phyloP scores from a whole-genome alignment of 2,888 invertebrate species.

The Clusia tigrina region DNA sequence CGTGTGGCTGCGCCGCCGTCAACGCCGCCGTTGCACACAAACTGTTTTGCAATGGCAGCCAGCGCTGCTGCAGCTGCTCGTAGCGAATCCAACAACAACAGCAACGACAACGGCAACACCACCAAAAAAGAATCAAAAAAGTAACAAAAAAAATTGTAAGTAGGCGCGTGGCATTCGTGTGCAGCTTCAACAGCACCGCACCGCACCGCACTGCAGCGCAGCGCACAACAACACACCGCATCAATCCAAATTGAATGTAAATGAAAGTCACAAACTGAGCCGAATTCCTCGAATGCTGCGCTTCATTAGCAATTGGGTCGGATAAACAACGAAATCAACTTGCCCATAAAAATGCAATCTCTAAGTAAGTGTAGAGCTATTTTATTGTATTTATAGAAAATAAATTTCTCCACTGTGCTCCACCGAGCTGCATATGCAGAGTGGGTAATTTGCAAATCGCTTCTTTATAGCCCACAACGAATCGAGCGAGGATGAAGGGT shows the following conservation, averaged over 20 bases:
- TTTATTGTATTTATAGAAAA: too few species aligned
- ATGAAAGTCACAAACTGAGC: constrained; percentile 59
- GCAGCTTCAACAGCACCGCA: constrained; percentile 23
- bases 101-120: constrained; percentile 34
- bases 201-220: constrained; percentile 26
- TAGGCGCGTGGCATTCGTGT: constrained; percentile 62
- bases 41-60: constrained; percentile 57
- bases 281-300: constrained; percentile 58
- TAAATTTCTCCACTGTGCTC: too few species aligned
- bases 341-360: constrained; percentile 18
- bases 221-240: constrained; percentile 27
- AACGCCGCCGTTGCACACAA: constrained; percentile 38
- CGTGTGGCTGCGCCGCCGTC: constrained; percentile 13
- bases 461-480: too few species aligned
- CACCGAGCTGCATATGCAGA: too few species aligned
- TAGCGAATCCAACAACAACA: neutral
- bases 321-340: constrained; percentile 30
- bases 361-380: too few species aligned
- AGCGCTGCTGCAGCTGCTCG: constrained; percentile 41
- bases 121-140: too few species aligned
- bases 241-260: constrained; percentile 60
- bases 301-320: constrained; percentile 39
- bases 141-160: too few species aligned
- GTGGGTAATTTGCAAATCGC: too few species aligned
- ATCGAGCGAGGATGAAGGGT: too few species aligned